These are phyloP conservation scores for Pachyuromys duprasi DNA, from an alignment of 2,797 vertebrate genomes.

Conservation along the genomic window DNA sequence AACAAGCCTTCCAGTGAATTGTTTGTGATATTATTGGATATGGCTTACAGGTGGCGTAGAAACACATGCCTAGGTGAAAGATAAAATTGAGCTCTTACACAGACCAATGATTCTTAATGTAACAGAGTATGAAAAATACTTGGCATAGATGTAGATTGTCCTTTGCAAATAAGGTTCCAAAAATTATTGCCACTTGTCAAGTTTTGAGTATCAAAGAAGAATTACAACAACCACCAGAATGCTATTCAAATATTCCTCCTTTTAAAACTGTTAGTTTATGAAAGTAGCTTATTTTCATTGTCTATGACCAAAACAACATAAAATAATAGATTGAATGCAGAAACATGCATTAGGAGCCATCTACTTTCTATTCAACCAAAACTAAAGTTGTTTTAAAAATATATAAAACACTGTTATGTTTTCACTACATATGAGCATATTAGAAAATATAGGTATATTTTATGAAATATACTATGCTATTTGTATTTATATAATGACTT, in stretches of 20 bases:
- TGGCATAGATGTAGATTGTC: neutral
- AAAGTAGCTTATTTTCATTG: neutral
- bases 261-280: neutral
- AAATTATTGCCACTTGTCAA: slow-evolving; percentile 38
- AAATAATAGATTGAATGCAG: neutral
- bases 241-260: neutral
- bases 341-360: neutral
- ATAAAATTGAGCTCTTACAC: slow-evolving; percentile 6
- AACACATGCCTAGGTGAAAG: slow-evolving; percentile 7
- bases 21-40: neutral
- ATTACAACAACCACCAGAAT: slow-evolving; percentile 15
- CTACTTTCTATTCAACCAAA: slow-evolving; percentile 28
- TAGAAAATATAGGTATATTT: neutral
- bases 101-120: slow-evolving; percentile 20
- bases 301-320: neutral
- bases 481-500: slow-evolving; percentile 7
- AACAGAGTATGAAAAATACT: neutral
- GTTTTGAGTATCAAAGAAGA: slow-evolving; percentile 58
- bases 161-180: slow-evolving; percentile 38
- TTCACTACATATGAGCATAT: slow-evolving; percentile 1
- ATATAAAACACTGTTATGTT: neutral
- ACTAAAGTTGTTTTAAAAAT: slow-evolving; percentile 39
- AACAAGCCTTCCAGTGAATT: neutral
- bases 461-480: neutral
- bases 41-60: slow-evolving; percentile 3